These are phyloP conservation scores for Halictus ligatus DNA, from an alignment of 2,888 invertebrate species.

Conservation along the genomic window DNA sequence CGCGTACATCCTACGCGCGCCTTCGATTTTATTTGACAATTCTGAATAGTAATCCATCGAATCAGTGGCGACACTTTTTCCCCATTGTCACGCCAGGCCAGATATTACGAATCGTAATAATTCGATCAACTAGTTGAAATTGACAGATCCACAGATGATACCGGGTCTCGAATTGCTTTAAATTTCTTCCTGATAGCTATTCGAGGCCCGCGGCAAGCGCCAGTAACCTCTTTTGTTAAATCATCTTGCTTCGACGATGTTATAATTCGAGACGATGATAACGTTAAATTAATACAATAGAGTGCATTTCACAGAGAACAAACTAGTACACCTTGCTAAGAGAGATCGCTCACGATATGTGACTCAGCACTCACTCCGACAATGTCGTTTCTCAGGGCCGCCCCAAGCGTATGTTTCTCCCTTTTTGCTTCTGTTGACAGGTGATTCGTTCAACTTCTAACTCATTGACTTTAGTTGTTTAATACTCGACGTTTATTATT, in stretches of 20 bases:
- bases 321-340: conserved; percentile 69
- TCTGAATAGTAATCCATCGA: conserved; percentile 22
- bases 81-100: conserved; percentile 56
- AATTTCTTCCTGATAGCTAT: conserved; percentile 32
- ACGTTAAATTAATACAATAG: conserved; percentile 50
- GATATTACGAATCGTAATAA: conserved; percentile 1
- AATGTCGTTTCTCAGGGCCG: conserved; percentile 73
- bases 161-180: conserved; percentile 35
- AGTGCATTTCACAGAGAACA: conserved; percentile 64
- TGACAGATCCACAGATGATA: conserved; percentile 63
- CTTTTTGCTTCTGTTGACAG: conserved; percentile 30
- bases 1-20: conserved; percentile 61
- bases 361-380: conserved; percentile 76
- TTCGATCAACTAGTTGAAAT: conserved; percentile 20
- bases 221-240: conserved; percentile 45
- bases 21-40: conserved; percentile 51
- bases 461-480: background rate
- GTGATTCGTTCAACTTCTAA: conserved; percentile 21
- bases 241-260: conserved; percentile 44
- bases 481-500: background rate
- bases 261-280: conserved; percentile 23
- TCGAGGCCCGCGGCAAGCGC: conserved; percentile 61
- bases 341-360: conserved; percentile 76
- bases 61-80: conserved; percentile 42
- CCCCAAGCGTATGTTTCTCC: conserved; percentile 57